Percentiles rank a stretch among this genome's conserved stretches.
These are phyloP conservation scores for Paradisaea rubra DNA, from an alignment of 2,113 vertebrate genomes.

Conservation along the genomic window DNA sequence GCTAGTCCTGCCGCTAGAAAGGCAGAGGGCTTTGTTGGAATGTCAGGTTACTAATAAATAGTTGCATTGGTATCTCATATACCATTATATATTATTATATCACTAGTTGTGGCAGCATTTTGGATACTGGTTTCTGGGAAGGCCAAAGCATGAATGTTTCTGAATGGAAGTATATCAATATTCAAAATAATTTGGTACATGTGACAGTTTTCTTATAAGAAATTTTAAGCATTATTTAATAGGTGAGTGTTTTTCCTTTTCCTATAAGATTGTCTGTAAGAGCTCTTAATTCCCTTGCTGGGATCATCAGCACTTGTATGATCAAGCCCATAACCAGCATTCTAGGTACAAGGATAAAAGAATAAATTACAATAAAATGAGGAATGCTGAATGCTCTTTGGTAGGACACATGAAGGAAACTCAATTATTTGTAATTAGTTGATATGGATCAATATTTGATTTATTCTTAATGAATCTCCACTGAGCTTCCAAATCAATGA, in stretches of 20 bases:
- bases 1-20: slow-evolving; percentile 19
- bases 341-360: background rate
- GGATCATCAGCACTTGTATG: background rate
- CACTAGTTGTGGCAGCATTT: background rate
- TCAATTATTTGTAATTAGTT: background rate
- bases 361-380: background rate
- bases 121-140: background rate
- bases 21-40: background rate
- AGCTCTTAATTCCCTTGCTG: background rate
- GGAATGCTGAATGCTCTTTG: background rate
- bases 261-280: background rate
- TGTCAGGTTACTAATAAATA: background rate
- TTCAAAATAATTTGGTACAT: background rate
- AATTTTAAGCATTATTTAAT: background rate
- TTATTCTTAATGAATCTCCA: background rate
- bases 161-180: background rate
- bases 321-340: background rate
- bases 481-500: slow-evolving; percentile 19
- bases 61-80: background rate
- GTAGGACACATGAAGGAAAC: background rate
- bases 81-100: background rate
- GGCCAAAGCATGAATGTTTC: background rate
- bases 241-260: background rate
- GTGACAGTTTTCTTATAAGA: background rate
- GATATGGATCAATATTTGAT: background rate